Conservation (phyloP, 2,888 invertebrate genomes). For the Hydriomena furcata region DNA sequence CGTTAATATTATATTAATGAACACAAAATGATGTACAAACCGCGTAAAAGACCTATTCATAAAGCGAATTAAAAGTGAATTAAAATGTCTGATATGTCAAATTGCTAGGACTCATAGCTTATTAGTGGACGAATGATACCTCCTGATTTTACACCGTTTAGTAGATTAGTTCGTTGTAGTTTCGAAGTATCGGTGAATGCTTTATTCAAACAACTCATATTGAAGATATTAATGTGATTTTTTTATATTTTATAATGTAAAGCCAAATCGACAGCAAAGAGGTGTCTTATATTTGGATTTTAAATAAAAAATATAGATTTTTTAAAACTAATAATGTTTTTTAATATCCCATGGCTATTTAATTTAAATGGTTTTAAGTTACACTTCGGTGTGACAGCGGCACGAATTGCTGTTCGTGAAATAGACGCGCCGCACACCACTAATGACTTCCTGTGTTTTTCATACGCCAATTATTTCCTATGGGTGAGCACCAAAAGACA, state of each 20-base stretch:
- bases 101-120: slow-evolving; percentile 72
- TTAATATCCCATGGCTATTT: too few species aligned
- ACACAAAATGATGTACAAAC: slow-evolving; percentile 77
- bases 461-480: slow-evolving; percentile 76
- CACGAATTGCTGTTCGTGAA: slow-evolving; percentile 58
- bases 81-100: slow-evolving; percentile 80
- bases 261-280: too few species aligned
- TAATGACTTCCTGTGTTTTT: slow-evolving; percentile 82
- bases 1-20: slow-evolving; percentile 76
- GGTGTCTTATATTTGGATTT: too few species aligned
- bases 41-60: slow-evolving; percentile 79
- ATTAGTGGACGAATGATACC: slow-evolving; percentile 57
- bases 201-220: too few species aligned
- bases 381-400: slow-evolving; percentile 59
- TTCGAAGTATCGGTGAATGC: too few species aligned
- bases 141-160: slow-evolving; percentile 47
- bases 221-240: too few species aligned
- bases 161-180: slow-evolving; percentile 26
- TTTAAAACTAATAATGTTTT: too few species aligned
- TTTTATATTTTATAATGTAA: too few species aligned
- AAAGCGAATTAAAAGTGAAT: slow-evolving; percentile 76
- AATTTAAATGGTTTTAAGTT: slow-evolving; percentile 19
- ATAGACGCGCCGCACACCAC: slow-evolving; percentile 72
- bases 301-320: too few species aligned
- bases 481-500: slow-evolving; percentile 69